A percentile compares a stretch with the other conserved stretches of the same genome.
Conservation (phyloP, 64 coral and sea anemone genomes). For the Acropora yongei region DNA sequence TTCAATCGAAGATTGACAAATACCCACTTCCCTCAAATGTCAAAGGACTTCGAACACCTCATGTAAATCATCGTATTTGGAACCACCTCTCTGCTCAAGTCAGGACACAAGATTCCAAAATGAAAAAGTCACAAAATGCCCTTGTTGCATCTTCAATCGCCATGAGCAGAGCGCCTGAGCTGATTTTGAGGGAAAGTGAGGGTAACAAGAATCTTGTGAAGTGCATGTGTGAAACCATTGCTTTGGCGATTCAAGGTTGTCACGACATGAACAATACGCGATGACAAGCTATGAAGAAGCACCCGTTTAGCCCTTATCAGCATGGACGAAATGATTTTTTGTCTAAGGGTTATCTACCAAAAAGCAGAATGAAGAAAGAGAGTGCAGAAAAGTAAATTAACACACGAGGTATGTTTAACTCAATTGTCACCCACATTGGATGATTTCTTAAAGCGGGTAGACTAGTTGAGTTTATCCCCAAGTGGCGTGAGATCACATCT, state of each 20-base stretch:
- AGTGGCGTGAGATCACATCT: slow-evolving; percentile 56
- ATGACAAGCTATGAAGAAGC: too few species aligned
- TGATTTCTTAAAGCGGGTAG: slow-evolving; percentile 41
- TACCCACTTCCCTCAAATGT: slow-evolving; percentile 18
- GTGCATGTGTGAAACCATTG: slow-evolving; percentile 5
- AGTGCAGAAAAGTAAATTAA: slow-evolving; percentile 25
- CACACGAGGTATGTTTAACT: slow-evolving; percentile 39
- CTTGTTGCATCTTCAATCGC: not conserved
- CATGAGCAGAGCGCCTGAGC: slow-evolving; percentile 4
- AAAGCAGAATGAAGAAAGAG: slow-evolving; percentile 3
- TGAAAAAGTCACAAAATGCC: not conserved
- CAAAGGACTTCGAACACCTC: not conserved
- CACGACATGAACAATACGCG: not conserved
- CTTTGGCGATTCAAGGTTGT: slow-evolving; percentile 24
- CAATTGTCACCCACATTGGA: not conserved
- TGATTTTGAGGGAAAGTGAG: not conserved
- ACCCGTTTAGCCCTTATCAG: slow-evolving; percentile 15
- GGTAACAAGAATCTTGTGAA: slow-evolving; percentile 12
- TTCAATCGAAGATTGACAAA: slow-evolving; percentile 27
- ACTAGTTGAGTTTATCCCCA: slow-evolving; percentile 55
- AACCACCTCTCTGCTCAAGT: not conserved
- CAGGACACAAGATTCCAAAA: slow-evolving; percentile 15
- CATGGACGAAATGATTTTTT: slow-evolving; percentile 55
- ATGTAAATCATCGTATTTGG: slow-evolving; percentile 44
- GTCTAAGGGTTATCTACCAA: slow-evolving; percentile 35